Percentiles rank a stretch among this genome's conserved stretches.
Evolutionary conservation across 2,113 vertebrate genomes (phyloP).

Genomic region (Megaceryle torquata): DNA sequence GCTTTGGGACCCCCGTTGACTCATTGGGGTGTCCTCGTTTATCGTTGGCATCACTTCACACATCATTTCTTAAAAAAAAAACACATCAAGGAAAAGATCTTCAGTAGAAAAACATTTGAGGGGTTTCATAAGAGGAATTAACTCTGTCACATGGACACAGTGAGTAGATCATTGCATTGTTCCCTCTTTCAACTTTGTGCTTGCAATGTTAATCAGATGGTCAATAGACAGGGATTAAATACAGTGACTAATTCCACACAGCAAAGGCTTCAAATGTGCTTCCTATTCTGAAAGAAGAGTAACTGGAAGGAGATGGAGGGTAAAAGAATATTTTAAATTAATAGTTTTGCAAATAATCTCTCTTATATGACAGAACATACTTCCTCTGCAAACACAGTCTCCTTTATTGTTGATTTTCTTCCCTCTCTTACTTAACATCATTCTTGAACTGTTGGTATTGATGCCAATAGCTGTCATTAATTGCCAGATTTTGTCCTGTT

Average conservation of each 20-base stretch:
- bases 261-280: background rate
- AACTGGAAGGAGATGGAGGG: background rate
- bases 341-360: background rate
- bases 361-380: background rate
- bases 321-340: background rate
- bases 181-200: conserved; percentile 26
- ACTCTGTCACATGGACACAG: background rate
- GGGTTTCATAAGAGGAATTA: background rate
- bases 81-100: conserved; percentile 15
- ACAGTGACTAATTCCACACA: background rate
- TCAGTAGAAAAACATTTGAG: conserved; percentile 13
- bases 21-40: conserved; percentile 98
- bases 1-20: conserved; percentile 96
- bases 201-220: conserved; percentile 41
- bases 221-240: conserved; percentile 27
- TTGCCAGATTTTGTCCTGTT: conserved; percentile 29
- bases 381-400: background rate
- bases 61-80: conserved; percentile 88
- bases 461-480: conserved; percentile 53
- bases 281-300: background rate
- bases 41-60: conserved; percentile 99
- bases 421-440: background rate
- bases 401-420: background rate
- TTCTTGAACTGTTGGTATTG: conserved; percentile 12
- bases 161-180: conserved; percentile 13